A percentile compares a stretch with the other conserved stretches of the same genome.
Evolutionary conservation across 2,888 invertebrate genomes (phyloP).

Genomic region (Bellardia bayeri): DNA sequence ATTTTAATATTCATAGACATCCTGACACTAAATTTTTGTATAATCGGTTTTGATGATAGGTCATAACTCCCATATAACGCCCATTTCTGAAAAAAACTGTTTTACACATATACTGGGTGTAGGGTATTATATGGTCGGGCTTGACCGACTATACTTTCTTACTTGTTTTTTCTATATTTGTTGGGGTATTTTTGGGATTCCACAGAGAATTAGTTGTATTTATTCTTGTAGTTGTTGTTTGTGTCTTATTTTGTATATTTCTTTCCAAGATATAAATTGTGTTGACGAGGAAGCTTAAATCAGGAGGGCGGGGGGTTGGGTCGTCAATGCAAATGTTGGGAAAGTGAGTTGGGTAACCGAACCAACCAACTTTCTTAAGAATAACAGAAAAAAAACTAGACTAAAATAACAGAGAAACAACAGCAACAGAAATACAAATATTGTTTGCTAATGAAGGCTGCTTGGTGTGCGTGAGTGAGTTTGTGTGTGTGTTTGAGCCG

Average conservation of each 20-base stretch:
- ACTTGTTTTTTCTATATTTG: background rate
- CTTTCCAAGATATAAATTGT: constrained; percentile 16
- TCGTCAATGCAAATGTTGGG: constrained; percentile 6
- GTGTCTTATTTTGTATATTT: constrained; percentile 32
- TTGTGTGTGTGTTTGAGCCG: constrained; percentile 25
- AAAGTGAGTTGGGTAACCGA: constrained; percentile 28
- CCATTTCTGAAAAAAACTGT: too few relatives aligned
- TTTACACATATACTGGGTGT: too few relatives aligned
- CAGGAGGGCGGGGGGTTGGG: background rate
- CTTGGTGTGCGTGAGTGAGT: constrained; percentile 16
- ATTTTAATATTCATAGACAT: too few relatives aligned
- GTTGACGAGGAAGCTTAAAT: background rate
- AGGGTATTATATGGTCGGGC: too few relatives aligned
- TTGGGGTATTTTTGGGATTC: constrained; percentile 36
- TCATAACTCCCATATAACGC: too few relatives aligned
- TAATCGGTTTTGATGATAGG: too few relatives aligned
- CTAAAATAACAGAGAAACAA: constrained; percentile 47
- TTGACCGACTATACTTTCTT: background rate
- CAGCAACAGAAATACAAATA: constrained; percentile 51
- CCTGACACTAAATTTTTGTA: too few relatives aligned
- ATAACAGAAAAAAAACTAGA: constrained; percentile 36
- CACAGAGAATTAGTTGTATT: constrained; percentile 11
- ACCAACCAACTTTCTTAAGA: constrained; percentile 54
- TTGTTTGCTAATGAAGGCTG: constrained; percentile 71
- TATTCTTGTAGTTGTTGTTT: background rate